phyloP scores from a whole-genome alignment of 2,113 vertebrate genomes.

The Nansenia antarctica region DNA sequence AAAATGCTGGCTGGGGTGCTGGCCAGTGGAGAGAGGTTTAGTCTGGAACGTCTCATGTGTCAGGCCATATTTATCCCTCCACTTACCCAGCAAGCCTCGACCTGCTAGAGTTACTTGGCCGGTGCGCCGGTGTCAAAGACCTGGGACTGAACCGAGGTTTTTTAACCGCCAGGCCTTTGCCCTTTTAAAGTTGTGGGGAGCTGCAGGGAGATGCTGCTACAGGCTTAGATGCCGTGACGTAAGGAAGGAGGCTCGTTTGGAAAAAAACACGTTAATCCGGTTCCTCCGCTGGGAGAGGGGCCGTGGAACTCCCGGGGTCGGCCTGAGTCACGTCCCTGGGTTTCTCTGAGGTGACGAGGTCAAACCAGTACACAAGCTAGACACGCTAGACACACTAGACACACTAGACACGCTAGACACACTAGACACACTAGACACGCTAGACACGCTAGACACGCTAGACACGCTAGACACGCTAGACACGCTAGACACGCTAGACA shows the following conservation, averaged over 20 bases:
- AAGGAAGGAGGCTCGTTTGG: neutral
- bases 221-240: neutral
- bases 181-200: neutral
- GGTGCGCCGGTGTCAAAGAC: slow-evolving; percentile 16
- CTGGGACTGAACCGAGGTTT: neutral
- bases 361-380: no score
- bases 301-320: neutral
- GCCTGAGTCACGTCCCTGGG: neutral
- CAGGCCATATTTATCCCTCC: slow-evolving; percentile 63
- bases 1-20: slow-evolving; percentile 58
- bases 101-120: slow-evolving; percentile 51
- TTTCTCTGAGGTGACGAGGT: neutral
- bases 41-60: slow-evolving; percentile 67
- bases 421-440: no score
- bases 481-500: no score
- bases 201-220: neutral
- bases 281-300: neutral
- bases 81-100: slow-evolving; percentile 58
- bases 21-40: slow-evolving; percentile 59
- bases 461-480: no score
- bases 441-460: no score
- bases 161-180: neutral
- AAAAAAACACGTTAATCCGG: neutral
- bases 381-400: no score
- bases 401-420: no score